phyloP scores from a whole-genome alignment of 2,797 vertebrate species.

The Gymnothorax javanicus region DNA sequence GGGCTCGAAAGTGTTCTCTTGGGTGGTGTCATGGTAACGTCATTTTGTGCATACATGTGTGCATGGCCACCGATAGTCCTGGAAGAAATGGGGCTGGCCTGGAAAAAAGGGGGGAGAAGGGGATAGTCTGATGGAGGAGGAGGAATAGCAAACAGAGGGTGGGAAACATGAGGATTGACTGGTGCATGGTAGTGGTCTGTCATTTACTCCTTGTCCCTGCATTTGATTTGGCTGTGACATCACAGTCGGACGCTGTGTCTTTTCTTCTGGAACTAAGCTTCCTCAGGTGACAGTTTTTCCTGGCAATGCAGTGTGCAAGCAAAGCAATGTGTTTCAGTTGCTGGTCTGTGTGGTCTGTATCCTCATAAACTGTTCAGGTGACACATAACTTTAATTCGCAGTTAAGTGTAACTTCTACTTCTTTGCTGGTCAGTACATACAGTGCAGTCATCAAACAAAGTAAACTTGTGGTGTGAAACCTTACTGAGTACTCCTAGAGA shows the following conservation, averaged over 20 bases:
- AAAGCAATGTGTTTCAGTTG: not conserved
- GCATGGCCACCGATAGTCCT: not conserved
- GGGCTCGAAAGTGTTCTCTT: not conserved
- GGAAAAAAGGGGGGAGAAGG: not conserved
- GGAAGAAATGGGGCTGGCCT: not conserved
- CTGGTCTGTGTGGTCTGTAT: not conserved
- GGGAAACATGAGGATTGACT: not conserved
- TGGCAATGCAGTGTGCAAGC: not conserved
- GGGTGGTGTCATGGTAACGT: not conserved
- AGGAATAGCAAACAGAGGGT: not conserved
- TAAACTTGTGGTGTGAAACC: no score
- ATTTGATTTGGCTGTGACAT: not conserved
- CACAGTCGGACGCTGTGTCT: not conserved
- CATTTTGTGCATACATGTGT: not conserved
- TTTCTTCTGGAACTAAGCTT: not conserved
- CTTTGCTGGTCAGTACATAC: no score
- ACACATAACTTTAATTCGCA: not conserved
- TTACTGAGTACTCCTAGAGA: no score
- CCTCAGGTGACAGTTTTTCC: not conserved
- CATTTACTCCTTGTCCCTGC: not conserved
- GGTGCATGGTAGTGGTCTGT: not conserved
- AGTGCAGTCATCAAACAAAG: no score
- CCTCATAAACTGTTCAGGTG: not conserved
- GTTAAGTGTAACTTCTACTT: not conserved
- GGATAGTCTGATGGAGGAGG: not conserved